These are phyloP conservation scores for Melanostoma scalare DNA, from an alignment of 2,888 invertebrate species.

Conservation along the genomic window DNA sequence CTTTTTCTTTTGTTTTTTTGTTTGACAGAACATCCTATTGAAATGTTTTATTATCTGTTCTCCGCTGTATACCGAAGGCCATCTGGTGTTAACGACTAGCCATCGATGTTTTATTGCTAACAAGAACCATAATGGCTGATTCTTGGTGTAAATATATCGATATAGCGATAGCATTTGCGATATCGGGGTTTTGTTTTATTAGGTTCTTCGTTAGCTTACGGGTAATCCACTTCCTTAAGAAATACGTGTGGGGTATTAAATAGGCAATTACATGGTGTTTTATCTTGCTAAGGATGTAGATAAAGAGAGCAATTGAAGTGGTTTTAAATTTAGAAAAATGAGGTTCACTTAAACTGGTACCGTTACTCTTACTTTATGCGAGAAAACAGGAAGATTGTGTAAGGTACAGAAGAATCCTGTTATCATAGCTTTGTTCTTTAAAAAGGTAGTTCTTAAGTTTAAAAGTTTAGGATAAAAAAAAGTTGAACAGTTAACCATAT, in stretches of 20 bases:
- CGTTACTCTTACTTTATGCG: too few relatives aligned
- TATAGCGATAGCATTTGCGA: conserved; percentile 1
- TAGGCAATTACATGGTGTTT: conserved; percentile 9
- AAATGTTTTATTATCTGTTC: conserved; percentile 46
- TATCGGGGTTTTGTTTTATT: conserved; percentile 33
- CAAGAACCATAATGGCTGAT: conserved; percentile 37
- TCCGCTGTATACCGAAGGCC: conserved; percentile 39
- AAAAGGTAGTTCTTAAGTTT: too few relatives aligned
- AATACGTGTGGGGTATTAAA: conserved; percentile 29
- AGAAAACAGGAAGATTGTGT: too few relatives aligned
- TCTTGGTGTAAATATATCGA: conserved; percentile 13
- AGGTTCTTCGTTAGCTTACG: conserved; percentile 9
- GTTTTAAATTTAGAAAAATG: background rate
- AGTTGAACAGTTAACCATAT: too few relatives aligned
- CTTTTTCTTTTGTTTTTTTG: background rate
- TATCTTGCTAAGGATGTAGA: background rate
- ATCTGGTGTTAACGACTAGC: conserved; percentile 34
- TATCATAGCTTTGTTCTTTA: too few relatives aligned
- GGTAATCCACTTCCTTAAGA: background rate
- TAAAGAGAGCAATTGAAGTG: background rate
- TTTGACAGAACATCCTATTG: conserved; percentile 28
- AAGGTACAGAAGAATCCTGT: too few relatives aligned
- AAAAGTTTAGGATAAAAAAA: too few relatives aligned
- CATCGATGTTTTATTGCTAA: conserved; percentile 25
- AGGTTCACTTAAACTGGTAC: too few relatives aligned